These are phyloP conservation scores for Apus apus DNA, from an alignment of 2,113 vertebrate genomes.

Conservation along the genomic window DNA sequence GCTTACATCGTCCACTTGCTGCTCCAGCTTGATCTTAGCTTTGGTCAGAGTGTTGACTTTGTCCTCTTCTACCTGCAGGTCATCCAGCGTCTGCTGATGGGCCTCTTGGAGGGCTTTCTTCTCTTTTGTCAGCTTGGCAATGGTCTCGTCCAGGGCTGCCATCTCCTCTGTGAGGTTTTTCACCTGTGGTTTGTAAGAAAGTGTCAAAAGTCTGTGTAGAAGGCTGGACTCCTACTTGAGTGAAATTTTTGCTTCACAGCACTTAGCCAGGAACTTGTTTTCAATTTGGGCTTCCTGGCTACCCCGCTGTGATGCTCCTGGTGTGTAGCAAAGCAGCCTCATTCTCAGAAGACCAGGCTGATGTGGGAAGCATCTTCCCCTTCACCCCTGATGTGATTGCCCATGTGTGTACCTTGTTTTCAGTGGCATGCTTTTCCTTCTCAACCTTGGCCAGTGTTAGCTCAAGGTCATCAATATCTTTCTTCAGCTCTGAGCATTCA, in stretches of 20 bases:
- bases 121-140: slow-evolving; percentile 82
- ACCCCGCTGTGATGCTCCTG: too few species aligned
- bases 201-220: too few species aligned
- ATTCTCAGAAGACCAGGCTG: too few species aligned
- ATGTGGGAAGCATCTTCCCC: background rate
- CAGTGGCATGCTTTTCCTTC: slow-evolving; percentile 85
- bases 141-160: slow-evolving; percentile 84
- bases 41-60: too few species aligned
- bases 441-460: slow-evolving; percentile 83
- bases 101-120: slow-evolving; percentile 82
- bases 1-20: too few species aligned
- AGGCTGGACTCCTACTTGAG: too few species aligned
- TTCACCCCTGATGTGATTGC: background rate
- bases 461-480: slow-evolving; percentile 85
- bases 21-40: too few species aligned
- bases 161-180: slow-evolving; percentile 86
- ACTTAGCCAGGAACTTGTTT: too few species aligned
- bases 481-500: slow-evolving; percentile 84
- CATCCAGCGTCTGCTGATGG: slow-evolving; percentile 78
- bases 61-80: slow-evolving; percentile 56
- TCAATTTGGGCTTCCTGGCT: too few species aligned
- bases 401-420: slow-evolving; percentile 78
- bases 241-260: too few species aligned
- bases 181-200: slow-evolving; percentile 59
- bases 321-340: background rate